phyloP scores from a whole-genome alignment of 2,113 vertebrate genomes.

The Thalassoma bifasciatum region DNA sequence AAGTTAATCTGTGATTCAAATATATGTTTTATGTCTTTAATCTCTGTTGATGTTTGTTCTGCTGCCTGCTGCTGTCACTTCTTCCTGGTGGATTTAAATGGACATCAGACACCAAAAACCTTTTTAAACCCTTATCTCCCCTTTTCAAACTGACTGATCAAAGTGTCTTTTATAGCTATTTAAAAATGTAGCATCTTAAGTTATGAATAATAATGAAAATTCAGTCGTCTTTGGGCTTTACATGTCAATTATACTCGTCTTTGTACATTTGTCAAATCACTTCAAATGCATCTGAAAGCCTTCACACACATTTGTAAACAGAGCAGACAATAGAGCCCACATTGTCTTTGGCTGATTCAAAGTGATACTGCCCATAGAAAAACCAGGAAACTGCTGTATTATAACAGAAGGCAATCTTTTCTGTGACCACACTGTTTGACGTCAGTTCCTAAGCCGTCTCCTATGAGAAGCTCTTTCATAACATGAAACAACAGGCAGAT shows the following conservation, averaged over 20 bases:
- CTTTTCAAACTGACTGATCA: neutral
- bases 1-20: slow-evolving; percentile 46
- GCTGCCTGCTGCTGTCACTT: neutral
- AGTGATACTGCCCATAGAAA: slow-evolving; percentile 10
- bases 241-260: slow-evolving; percentile 2
- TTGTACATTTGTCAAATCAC: slow-evolving; percentile 25
- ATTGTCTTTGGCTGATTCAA: neutral
- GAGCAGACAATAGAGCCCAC: too few species aligned
- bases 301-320: slow-evolving; percentile 2
- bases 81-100: neutral
- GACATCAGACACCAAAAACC: neutral
- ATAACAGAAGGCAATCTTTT: neutral
- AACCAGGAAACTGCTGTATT: slow-evolving; percentile 11
- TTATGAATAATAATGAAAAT: neutral
- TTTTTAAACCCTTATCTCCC: neutral
- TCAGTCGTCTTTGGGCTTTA: too few species aligned
- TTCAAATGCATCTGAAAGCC: slow-evolving; percentile 18
- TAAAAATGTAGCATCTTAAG: neutral
- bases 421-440: neutral
- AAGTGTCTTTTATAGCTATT: neutral
- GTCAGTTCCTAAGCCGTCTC: slow-evolving; percentile 14
- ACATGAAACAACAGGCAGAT: neutral
- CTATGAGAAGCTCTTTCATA: slow-evolving; percentile 6
- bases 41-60: slow-evolving; percentile 12
- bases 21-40: slow-evolving; percentile 11